phyloP scores from a whole-genome alignment of 2,113 vertebrate genomes.

The Salvelinus namaycush region DNA sequence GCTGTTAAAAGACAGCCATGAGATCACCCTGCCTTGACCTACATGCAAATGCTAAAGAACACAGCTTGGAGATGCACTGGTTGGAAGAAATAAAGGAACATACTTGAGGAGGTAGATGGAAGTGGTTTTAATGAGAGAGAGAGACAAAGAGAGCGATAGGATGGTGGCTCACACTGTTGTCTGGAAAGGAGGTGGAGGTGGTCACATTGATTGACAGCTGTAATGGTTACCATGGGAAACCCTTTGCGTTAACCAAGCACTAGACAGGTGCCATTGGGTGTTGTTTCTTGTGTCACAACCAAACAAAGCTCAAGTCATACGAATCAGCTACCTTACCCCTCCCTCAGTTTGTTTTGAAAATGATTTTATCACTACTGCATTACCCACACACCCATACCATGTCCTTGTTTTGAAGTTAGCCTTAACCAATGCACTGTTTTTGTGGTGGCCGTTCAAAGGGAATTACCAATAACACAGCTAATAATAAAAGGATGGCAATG shows the following conservation, averaged over 20 bases:
- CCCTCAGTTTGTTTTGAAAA: slow-evolving; percentile 60
- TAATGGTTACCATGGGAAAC: slow-evolving; percentile 52
- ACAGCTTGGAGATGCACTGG: background rate
- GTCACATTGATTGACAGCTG: slow-evolving; percentile 42
- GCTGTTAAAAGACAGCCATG: slow-evolving; percentile 54
- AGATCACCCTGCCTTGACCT: slow-evolving; percentile 67
- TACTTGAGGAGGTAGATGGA: background rate
- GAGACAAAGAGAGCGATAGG: background rate
- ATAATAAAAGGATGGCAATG: slow-evolving; percentile 77
- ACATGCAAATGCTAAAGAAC: slow-evolving; percentile 46
- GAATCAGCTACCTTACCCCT: slow-evolving; percentile 34
- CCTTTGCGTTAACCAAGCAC: slow-evolving; percentile 51
- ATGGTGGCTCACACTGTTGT: slow-evolving; percentile 17
- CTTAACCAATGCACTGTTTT: slow-evolving; percentile 49
- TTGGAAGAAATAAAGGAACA: slow-evolving; percentile 1
- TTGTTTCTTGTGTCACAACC: slow-evolving; percentile 34
- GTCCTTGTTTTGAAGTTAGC: slow-evolving; percentile 56
- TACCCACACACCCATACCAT: slow-evolving; percentile 55
- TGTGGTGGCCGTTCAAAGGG: slow-evolving; percentile 61
- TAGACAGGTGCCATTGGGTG: slow-evolving; percentile 62
- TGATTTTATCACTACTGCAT: slow-evolving; percentile 63
- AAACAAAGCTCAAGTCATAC: slow-evolving; percentile 15
- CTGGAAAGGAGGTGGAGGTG: slow-evolving; percentile 5
- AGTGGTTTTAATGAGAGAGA: no score
- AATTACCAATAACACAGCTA: slow-evolving; percentile 74